Evolutionary conservation across 2,797 vertebrate species (phyloP), one percentile per base, ranked within the genome.

Genomic region (Falco concolor): DNA sequence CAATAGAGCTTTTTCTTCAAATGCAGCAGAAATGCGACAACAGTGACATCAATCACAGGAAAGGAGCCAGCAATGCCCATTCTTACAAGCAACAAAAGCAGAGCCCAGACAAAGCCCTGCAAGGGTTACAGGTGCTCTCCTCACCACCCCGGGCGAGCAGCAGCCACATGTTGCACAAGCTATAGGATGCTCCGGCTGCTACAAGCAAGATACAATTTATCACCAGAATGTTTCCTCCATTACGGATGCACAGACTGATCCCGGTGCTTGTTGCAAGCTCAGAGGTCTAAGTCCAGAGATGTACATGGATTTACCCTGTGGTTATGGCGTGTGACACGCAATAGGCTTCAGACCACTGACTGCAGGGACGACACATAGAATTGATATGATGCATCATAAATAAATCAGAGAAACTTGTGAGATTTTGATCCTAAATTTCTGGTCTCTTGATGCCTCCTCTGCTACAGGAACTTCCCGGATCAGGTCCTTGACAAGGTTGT

Each of bases 251-350:
- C 57, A 65, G 24, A 65, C 15, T 5, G 19, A 56, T 54, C 28
- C 70, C 10, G 16, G 42, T n/a, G 56, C 82, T 64, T 24, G 24
- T 8, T 49, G 56, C 42, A 87, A 56, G 50, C 68, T 72, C 56
- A 12, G 68, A 34, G 13, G 24, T 10, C 10, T 19, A 47, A 60
- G 20, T 8, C 13, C 49, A 25, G 53, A 68, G 76, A n/a, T 13
- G 30, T 5, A 34, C 12, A 3, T 13, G 59, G 30, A 64, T 65
- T 83, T 32, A 40, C 22, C 42, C 45, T 3, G 0, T 17, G 36
- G 65, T n/a, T 53, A 12, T 0, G 5, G 20, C 1, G 2, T 5
- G 8, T 47, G 30, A 72, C 25, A 12, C 1, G 3, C 63, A 45
- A 40, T 8, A 49, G 13, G 22, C 13, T 92, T 40, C 23, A 47